These are phyloP conservation scores for Rissa tridactyla DNA, from an alignment of 2,113 vertebrate genomes.

Conservation along the genomic window DNA sequence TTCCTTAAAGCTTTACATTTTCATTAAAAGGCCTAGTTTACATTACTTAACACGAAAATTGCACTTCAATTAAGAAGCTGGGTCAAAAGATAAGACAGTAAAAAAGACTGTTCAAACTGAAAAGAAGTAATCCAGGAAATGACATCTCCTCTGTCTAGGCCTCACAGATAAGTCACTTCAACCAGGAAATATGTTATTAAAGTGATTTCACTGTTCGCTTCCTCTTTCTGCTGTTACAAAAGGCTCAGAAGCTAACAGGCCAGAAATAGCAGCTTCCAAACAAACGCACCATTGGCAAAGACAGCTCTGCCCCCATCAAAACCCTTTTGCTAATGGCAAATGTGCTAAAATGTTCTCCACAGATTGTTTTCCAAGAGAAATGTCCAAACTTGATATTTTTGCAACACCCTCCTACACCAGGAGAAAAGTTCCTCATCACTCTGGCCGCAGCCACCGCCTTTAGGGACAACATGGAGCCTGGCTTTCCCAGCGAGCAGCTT, in stretches of 20 bases:
- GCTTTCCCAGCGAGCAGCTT: background rate
- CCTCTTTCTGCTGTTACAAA: constrained; percentile 69
- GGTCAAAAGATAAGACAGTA: background rate
- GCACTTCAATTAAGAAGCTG: background rate
- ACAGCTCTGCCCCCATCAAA: background rate
- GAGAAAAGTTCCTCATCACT: background rate
- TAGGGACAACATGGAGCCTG: background rate
- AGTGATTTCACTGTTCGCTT: constrained; percentile 79
- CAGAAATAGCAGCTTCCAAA: constrained; percentile 49
- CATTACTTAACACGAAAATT: background rate
- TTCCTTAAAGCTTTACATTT: background rate
- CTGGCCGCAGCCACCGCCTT: background rate
- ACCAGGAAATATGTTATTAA: constrained; percentile 76
- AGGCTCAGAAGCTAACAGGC: constrained; percentile 8
- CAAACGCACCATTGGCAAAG: background rate
- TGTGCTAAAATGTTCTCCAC: background rate
- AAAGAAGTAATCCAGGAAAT: constrained; percentile 80
- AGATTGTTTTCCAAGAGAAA: background rate
- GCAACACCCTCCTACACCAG: background rate
- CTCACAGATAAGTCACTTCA: constrained; percentile 74
- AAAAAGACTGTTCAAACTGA: background rate
- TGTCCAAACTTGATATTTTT: background rate
- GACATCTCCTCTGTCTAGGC: constrained; percentile 72
- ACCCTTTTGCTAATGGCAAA: background rate
- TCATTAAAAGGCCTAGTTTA: background rate